Base-by-base conservation (phyloP, 2,888 invertebrate genomes). In the Philaethria dido region DNA sequence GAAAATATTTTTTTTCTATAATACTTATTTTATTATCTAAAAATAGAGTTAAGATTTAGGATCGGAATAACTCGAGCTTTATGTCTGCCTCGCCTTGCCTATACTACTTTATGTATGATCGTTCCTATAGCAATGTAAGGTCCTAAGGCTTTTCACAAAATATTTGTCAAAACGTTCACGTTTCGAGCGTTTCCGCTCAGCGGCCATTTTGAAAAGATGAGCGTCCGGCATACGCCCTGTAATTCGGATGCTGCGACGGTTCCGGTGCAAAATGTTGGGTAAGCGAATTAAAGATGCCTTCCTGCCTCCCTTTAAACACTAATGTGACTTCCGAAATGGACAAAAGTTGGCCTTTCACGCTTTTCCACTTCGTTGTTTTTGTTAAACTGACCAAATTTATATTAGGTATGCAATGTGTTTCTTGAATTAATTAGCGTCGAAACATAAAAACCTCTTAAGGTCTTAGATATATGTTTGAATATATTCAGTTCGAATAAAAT, bases 151-250 rank as follows among this genome's bases (percentile, higher is more conserved):
- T 87, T 80, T 85, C 83, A 85, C 86, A 82, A 65, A 80, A 80
- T 84, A 86, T 88, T 90, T 90, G 89, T 91, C 90, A 92, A 88
- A 90, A 87, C 88, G 86, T 82, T 89, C 92, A 92, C 92, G 92
- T 91, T 88, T 85, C 85, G 82, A 82, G 81, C 81, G 77, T 80
- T 86, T 90, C 91, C 90, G 82, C 73, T 69, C 78, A 80, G 79
- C 86, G 83, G 91, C 92, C 92, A 88, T 90, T 87, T 90, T 90
- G 88, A 84, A 85, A 89, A 89, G 87, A 87, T 85, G 84, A 79
- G 81, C 76, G 81, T 85, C 85, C 83, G 84, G 84, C 74, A 72
- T 71, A 74, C 76, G 80, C 78, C 74, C 78, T 82, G 79, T 86
- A 86, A 85, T 85, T 85, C 86, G 83, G 85, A 83, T 78, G 81